Evolutionary conservation across 2,888 invertebrate genomes (phyloP), one percentile per base, ranked within the genome.

Genomic region (Nasonia oneida): DNA sequence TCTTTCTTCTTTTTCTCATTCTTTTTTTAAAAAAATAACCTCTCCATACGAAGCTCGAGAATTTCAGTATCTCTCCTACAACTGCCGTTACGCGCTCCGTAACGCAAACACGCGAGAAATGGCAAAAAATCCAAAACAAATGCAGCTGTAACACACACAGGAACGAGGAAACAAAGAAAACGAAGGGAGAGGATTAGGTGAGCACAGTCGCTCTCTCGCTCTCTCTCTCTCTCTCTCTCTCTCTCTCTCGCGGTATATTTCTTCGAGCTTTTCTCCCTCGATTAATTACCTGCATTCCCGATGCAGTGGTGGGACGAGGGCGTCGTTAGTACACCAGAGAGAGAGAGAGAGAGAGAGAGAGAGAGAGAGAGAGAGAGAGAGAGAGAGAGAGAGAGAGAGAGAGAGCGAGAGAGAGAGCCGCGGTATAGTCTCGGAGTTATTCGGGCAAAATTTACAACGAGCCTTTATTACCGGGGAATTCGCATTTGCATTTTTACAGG

Each of bases 401-500:
- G 23, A 23, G 23, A 23, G 23, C 0, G 23, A 15, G 0, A 39
- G 39, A 42, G 8, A 61, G 23, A 61, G 57, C 39, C 71, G 15
- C 39, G 8, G 42, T 42, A 33, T 3, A 42, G 47, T 18, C 0
- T 0, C 47, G 18, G 67, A 75, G 74, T 42, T 74, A 64, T 79
- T 80, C 73, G 74, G 67, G 42, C 1, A 18, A 47, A 84, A 84
- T 87, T 84, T 87, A 87, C 70, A 78, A 67, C 79, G 71, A 29
- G 75, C 78, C 79, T 79, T 84, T 87, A 82, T 82, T 85, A 79
- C 80, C 33, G 33, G 39, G 39, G 83, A 85, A 87, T 87, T 87
- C 84, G 80, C 82, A 87, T 87, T 87, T 87, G 80, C 87, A 87
- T 84, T 85, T 87, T 85, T 87, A 82, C 81, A 64, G 33, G 67